Evolutionary conservation across 2,797 vertebrate species (phyloP).

Genomic region (Ctenopoma kingsleyae): DNA sequence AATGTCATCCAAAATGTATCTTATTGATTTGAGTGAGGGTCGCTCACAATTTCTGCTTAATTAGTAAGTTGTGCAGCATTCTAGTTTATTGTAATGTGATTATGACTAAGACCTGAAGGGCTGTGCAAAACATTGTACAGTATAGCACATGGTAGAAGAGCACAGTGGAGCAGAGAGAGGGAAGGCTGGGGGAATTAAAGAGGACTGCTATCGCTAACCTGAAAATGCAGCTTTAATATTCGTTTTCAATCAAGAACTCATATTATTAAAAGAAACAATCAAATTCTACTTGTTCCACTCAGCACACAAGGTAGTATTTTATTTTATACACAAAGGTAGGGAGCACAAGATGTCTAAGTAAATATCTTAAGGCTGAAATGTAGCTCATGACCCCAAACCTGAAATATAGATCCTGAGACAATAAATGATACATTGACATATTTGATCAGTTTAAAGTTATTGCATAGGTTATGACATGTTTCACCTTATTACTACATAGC

Average conservation of each 20-base stretch:
- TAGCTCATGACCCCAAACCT: not conserved
- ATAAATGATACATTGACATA: not conserved
- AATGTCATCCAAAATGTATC: too few species aligned
- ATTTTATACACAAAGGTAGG: slow-evolving; percentile 64
- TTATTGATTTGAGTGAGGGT: too few species aligned
- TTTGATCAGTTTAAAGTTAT: not conserved
- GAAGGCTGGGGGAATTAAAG: too few species aligned
- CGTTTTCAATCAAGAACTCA: slow-evolving; percentile 4
- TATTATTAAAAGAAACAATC: slow-evolving; percentile 9
- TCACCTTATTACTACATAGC: not conserved
- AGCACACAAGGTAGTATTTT: slow-evolving; percentile 47
- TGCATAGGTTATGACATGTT: slow-evolving; percentile 3
- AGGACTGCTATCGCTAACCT: too few species aligned
- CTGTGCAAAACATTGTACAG: too few species aligned
- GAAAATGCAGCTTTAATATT: not conserved
- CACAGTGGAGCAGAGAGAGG: too few species aligned
- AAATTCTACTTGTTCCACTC: not conserved
- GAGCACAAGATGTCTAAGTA: slow-evolving; percentile 33
- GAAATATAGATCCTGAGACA: not conserved
- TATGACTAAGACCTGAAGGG: too few species aligned
- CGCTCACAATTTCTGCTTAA: too few species aligned
- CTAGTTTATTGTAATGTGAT: too few species aligned
- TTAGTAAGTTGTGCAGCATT: too few species aligned
- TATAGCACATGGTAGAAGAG: too few species aligned
- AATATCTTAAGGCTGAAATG: slow-evolving; percentile 49